These are phyloP conservation scores for Anarrhichthys ocellatus DNA, from an alignment of 2,113 vertebrate species.

Conservation along the genomic window DNA sequence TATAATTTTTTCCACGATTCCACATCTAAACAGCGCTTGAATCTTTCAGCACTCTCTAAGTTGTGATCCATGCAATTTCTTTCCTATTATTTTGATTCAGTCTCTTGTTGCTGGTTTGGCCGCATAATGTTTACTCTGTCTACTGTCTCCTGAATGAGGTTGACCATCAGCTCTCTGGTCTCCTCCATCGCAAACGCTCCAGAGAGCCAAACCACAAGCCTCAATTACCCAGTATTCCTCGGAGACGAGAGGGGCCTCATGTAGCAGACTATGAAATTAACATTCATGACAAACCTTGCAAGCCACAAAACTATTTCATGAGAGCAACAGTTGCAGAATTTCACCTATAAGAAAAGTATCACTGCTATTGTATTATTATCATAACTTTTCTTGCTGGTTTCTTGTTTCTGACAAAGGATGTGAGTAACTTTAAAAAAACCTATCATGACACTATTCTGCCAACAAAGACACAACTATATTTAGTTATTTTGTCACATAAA, in stretches of 20 bases:
- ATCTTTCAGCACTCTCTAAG: conserved; percentile 46
- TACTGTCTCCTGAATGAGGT: conserved; percentile 54
- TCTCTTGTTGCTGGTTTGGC: conserved; percentile 65
- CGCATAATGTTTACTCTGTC: conserved; percentile 60
- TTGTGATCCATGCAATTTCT: conserved; percentile 47
- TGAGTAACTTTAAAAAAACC: neutral
- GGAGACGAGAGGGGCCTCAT: conserved; percentile 52
- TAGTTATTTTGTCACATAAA: neutral
- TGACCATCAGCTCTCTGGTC: conserved; percentile 52
- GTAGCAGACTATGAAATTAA: conserved; percentile 60
- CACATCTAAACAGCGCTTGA: conserved; percentile 22
- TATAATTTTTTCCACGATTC: conserved; percentile 13
- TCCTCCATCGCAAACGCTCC: neutral
- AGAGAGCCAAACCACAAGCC: conserved; percentile 66
- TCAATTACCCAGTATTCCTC: conserved; percentile 71
- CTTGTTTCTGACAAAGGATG: neutral
- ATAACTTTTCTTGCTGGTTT: neutral
- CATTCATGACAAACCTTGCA: conserved; percentile 57
- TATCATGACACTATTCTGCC: neutral
- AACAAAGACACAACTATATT: neutral
- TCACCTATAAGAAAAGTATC: conserved; percentile 27
- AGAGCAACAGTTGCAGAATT: conserved; percentile 37
- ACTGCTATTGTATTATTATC: neutral
- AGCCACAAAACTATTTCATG: conserved; percentile 45
- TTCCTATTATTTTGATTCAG: conserved; percentile 57